Evolutionary conservation across 2,797 vertebrate species (phyloP), one percentile per base, ranked within the genome.

Genomic region (Galagoides demidoff): DNA sequence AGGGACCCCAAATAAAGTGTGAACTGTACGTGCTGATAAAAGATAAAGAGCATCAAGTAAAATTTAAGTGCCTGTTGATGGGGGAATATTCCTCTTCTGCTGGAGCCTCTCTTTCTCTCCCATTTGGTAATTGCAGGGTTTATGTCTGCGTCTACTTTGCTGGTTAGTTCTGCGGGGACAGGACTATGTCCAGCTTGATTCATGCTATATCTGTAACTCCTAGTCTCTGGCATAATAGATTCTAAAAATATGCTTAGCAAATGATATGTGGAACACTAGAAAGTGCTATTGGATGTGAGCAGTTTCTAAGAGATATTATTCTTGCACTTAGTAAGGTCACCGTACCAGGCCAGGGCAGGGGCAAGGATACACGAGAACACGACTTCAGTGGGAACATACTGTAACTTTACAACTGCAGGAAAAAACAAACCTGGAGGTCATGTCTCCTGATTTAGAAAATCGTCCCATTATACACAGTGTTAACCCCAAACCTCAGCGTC

Each of bases 261-360:
- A 94, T 70, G 94, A 78, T 89, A 91, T 14, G 3, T 89, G 76
- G 89, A 95, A 95, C 64, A 89, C 71, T 94, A 96, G 95, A 95
- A 94, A 85, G 89, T 91, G 89, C 61, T 93, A 68, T 49, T 27
- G 92, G 57, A 89, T 3, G 0, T 29, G 87, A 81, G 81, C 55
- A 84, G 78, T 92, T 92, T 92, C 61, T 29, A 77, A 89, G 95
- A 86, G 83, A 85, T 19, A 23, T 59, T 89, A 89, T 70, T 89
- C 68, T 49, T 77, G 74, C 2, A 73, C 71, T 92, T 73, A 68
- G 6, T 43, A 89, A 89, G 71, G 64, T 89, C 92, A 85, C 12
- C 20, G 16, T 23, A 5, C 57, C 17, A 59, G 71, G 20, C 25
- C 7, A 0, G 14, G 7, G 37, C 10, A 1, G 17, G 7, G 31